phyloP scores from a whole-genome alignment of 2,888 invertebrate species.

The Xanthorhoe designata region DNA sequence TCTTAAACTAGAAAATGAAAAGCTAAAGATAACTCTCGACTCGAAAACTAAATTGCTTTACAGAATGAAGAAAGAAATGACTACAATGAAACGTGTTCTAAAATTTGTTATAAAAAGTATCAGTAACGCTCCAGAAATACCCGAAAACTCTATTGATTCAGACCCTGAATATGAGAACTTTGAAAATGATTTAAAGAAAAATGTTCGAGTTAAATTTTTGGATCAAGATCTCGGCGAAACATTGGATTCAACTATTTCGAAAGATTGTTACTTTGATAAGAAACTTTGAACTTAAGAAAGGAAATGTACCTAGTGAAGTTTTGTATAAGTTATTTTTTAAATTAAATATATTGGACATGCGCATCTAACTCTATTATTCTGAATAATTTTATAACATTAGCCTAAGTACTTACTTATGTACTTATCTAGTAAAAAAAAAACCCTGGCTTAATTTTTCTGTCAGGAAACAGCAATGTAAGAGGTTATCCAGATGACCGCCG shows the following conservation, averaged over 20 bases:
- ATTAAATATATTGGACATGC: conserved; percentile 18
- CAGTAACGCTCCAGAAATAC: conserved; percentile 46
- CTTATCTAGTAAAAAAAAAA: background rate
- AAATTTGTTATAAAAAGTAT: conserved; percentile 67
- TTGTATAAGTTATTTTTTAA: conserved; percentile 24
- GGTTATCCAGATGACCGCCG: too few species aligned
- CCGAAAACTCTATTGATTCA: conserved; percentile 48
- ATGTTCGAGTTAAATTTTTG: conserved; percentile 48
- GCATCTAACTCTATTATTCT: background rate
- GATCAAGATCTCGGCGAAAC: conserved; percentile 46
- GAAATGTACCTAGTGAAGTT: conserved; percentile 17
- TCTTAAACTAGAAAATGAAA: conserved; percentile 72
- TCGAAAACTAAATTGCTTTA: conserved; percentile 62
- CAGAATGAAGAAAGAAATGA: conserved; percentile 67
- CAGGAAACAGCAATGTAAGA: too few species aligned
- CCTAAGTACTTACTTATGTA: background rate
- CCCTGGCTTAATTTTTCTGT: too few species aligned
- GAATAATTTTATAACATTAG: background rate
- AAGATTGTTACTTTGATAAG: conserved; percentile 48
- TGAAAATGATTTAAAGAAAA: conserved; percentile 58
- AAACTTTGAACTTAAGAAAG: conserved; percentile 26
- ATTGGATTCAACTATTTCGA: conserved; percentile 58
- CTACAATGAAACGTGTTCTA: conserved; percentile 60
- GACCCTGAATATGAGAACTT: conserved; percentile 66
- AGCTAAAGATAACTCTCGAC: conserved; percentile 62